Base-by-base conservation (phyloP, 2,113 vertebrate species). In the Cryptomyrus ogoouensis region DNA sequence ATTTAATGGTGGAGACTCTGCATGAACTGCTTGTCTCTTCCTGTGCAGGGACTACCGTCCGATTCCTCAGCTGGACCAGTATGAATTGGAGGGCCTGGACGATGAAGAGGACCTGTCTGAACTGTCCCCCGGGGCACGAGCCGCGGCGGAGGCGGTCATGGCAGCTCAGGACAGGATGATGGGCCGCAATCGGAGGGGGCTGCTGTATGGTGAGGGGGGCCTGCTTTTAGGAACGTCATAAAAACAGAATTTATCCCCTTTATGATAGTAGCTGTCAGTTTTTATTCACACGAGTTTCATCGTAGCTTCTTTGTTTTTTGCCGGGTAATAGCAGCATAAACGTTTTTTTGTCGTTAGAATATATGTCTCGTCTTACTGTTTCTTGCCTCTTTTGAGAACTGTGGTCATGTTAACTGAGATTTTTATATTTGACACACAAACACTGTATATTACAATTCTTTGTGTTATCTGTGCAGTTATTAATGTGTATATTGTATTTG, bases 81-180 rank as follows among this genome's bases (percentile, higher is more conserved):
- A 99, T 0, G 98, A 99, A 92, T 94, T 93, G 0, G 98, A 99
- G 84, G 98, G 98, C 21, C 88, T 99, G 95, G 98, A 98, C 27
- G 97, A 98, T 0, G 97, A 98, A 0, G 98, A 98, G 13, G 98
- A 99, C 0, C 89, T 98, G 74, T 97, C 97, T 1, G 98, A 99
- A 89, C 94, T 99, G 91, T 99, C 98, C 0, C 98, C 98, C 4
- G 97, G 98, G 77, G 97, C 98, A 90, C 93, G 98, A 1, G 98
- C 97, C 0, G 97, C 97, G 0, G 98, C 98, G 0, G 98, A 99
- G 91, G 96, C 97, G 47, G 97, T 93, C 5, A 98, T 99, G 98
- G 94, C 96, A 47, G 95, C 96, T 90, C 94, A 98, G 0, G 98
- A 99, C 94, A 92, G 97, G 0, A 97, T 97, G 93, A 95, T 96